Conservation (phyloP, 1,140 invertebrate species). For the Drosophila virilis region DNA sequence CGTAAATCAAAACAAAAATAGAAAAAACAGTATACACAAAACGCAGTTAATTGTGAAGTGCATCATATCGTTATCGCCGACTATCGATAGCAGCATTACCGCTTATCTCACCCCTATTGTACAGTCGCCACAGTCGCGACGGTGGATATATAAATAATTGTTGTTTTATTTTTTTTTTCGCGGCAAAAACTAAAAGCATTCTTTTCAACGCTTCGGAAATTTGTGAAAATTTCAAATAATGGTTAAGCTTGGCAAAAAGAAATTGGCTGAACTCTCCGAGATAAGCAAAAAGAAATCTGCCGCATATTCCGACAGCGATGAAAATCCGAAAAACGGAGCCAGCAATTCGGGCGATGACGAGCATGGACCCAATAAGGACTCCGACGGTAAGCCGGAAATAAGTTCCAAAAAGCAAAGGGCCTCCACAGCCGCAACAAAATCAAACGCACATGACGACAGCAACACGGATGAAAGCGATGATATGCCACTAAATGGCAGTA, state of each 20-base stretch:
- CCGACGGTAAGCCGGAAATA: conserved; percentile 8
- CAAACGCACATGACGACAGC: background rate
- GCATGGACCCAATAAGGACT: conserved; percentile 22
- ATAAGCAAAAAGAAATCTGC: conserved; percentile 40
- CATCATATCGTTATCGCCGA: background rate
- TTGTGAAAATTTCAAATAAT: conserved; percentile 16
- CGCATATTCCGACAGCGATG: conserved; percentile 42
- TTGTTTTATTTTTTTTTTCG: conserved; percentile 40
- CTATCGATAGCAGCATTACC: background rate
- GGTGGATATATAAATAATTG: conserved; percentile 43
- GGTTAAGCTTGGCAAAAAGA: conserved; percentile 62
- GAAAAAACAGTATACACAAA: no score
- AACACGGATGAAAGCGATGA: conserved; percentile 57
- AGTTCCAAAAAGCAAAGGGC: conserved; percentile 26
- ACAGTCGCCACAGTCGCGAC: conserved; percentile 20
- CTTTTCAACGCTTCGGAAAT: background rate
- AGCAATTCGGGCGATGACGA: conserved; percentile 25
- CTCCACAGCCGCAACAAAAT: background rate
- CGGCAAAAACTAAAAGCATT: conserved; percentile 36
- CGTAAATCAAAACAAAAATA: no score
- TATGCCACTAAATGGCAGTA: conserved; percentile 59
- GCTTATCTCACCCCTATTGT: conserved; percentile 19
- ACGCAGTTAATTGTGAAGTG: no score
- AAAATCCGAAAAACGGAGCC: conserved; percentile 43
- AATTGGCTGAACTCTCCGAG: conserved; percentile 33